Evolutionary conservation across 53 echinoderm and acorn worm species (phyloP), one percentile per base, ranked within the genome.

Genomic region (Antedon mediterranea): DNA sequence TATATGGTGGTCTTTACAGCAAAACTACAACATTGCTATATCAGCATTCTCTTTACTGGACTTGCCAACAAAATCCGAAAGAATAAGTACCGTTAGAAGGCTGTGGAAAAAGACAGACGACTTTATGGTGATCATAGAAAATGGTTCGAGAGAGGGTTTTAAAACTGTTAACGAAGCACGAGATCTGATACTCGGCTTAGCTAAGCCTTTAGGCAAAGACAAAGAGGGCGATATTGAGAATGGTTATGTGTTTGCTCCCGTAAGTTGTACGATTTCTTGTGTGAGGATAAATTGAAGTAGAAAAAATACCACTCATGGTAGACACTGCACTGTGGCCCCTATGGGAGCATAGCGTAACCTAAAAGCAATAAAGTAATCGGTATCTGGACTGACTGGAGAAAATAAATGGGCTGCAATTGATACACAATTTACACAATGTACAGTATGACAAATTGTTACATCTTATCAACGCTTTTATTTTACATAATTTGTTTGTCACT

Each of bases 231-330:
- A 83, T 0, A 13, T 6, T 28, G 34, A 42, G 78, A 77, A 71
- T 32, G 91, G 91, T 14, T 84, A 89, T 81, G 94, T 94, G 8
- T 94, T 94, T 85, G 86, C 94, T 43, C 94, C 94, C n/a, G 94
- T 94, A 81, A 85, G 90, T 93, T 28, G 28, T n/a, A 31, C 3
- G 28, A 13, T 23, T 34, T 33, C 7, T 32, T 30, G 14, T 9
- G 37, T 6, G 37, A 6, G 37, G 11, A 37, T n/a, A n/a, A n/a
- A n/a, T n/a, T n/a, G n/a, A n/a, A n/a, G n/a, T n/a, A n/a, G n/a
- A n/a, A n/a, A n/a, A n/a, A n/a, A n/a, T n/a, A n/a, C n/a, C n/a
- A n/a, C n/a, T n/a, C n/a, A n/a, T n/a, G n/a, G n/a, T n/a, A n/a
- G n/a, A n/a, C n/a, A n/a, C n/a, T n/a, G n/a, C n/a, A n/a, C n/a